Base-by-base conservation (phyloP, 2,888 invertebrate species). In the Drosophila mettleri region DNA sequence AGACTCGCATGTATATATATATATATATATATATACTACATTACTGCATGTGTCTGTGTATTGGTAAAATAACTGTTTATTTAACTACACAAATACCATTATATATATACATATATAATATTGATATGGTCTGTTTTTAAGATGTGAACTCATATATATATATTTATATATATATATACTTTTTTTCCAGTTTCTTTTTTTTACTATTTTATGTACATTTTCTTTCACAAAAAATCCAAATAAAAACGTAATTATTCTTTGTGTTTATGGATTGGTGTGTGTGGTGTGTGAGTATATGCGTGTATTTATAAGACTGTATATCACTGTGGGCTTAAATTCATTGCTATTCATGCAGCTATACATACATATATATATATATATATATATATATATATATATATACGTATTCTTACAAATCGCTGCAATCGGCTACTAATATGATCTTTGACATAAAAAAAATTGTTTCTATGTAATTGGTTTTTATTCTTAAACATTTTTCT, bases 111-210 rank as follows among this genome's bases (percentile, higher is more conserved):
- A 60, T 60, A 61, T 60, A 45, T 48, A 62, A 63, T 81, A 66
- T 78, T 83, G 81, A 82, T 82, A 82, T 82, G 81, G 81, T 82
- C 81, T 82, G 86, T 84, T 83, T 81, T 84, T 64, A 63, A 76
- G 77, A 76, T 74, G 77, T 76, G 59, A 74, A 76, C 76, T 59
- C 58, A 29, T 58, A 14, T 61, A 36, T 62, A 54, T 39, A 12
- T 66, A 31, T 58, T 9, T 52, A 24, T 45, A 22, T 52, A 41
- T 57, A 33, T 43, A 36, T 14, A 38, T 49, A 41, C 12, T 39
- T 60, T 49, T 55, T 36, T 49, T 33, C 36, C 29, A 46, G 33
- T 33, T 57, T 8, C 34, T 38, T 57, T 18, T 38, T 45, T 45
- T 45, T 5, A 59, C 75, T 70, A 69, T 55, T 71, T 65, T 76